These are phyloP conservation scores for Rissa tridactyla DNA, from an alignment of 2,113 vertebrate genomes.

Conservation along the genomic window DNA sequence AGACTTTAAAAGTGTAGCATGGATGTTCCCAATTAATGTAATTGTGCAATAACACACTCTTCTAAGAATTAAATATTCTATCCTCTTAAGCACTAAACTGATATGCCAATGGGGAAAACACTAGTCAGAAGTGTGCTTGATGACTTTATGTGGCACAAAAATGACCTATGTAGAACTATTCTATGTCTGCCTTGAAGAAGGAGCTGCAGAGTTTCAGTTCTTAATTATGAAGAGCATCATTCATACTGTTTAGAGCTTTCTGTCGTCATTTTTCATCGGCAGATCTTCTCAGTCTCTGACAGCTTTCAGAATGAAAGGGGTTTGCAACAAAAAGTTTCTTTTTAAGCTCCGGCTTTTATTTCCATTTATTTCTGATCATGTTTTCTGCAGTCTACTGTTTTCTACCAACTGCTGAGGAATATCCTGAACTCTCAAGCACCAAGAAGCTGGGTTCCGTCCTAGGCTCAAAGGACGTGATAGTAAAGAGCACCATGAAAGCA, in stretches of 20 bases:
- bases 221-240: background rate
- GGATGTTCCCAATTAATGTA: background rate
- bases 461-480: background rate
- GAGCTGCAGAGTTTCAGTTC: background rate
- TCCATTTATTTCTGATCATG: background rate
- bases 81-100: background rate
- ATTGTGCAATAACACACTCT: background rate
- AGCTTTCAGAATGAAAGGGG: background rate
- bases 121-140: background rate
- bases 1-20: background rate
- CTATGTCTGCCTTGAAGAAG: background rate
- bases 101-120: background rate
- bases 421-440: background rate
- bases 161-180: background rate
- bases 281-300: background rate
- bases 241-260: background rate
- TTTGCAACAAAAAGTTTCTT: background rate
- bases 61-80: background rate
- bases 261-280: background rate
- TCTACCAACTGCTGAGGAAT: background rate
- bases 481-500: background rate
- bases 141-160: conserved; percentile 13
- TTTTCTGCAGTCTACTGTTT: background rate
- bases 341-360: background rate
- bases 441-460: background rate